A percentile compares a stretch with the other conserved stretches of the same genome.
phyloP scores from a whole-genome alignment of 2,113 vertebrate species.

The Microcebus griseorufus region DNA sequence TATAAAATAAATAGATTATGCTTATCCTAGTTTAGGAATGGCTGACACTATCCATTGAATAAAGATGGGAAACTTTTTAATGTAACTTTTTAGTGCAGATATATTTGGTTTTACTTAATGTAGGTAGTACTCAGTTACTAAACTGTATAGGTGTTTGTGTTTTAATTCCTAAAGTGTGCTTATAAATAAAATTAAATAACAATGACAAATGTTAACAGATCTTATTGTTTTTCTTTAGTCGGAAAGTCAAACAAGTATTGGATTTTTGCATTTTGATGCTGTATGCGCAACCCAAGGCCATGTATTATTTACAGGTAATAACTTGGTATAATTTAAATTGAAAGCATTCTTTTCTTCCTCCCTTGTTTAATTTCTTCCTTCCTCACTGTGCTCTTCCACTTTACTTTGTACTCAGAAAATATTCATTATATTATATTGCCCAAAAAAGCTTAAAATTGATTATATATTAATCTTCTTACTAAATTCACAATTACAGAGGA shows the following conservation, averaged over 20 bases:
- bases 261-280: conserved; percentile 96
- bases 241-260: conserved; percentile 93
- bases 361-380: not conserved
- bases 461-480: not conserved
- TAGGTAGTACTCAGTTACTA: not conserved
- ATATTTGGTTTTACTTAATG: not conserved
- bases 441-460: not conserved
- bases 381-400: not conserved
- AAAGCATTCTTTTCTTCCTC: not conserved
- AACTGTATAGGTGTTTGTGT: not conserved
- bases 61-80: not conserved
- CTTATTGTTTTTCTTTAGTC: conserved; percentile 86
- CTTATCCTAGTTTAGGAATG: not conserved
- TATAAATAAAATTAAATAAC: conserved; percentile 21
- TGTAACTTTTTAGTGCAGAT: not conserved
- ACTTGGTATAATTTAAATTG: not conserved
- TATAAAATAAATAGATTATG: not conserved
- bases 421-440: not conserved
- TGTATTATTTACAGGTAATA: conserved; percentile 94
- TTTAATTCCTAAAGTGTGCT: not conserved
- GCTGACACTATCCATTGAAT: not conserved
- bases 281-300: conserved; percentile 92
- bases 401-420: not conserved
- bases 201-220: conserved; percentile 64
- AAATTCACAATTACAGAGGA: not conserved